A percentile compares a stretch with the other conserved stretches of the same genome.
Conservation (phyloP, 1,140 invertebrate species). For the Sipha flava region DNA sequence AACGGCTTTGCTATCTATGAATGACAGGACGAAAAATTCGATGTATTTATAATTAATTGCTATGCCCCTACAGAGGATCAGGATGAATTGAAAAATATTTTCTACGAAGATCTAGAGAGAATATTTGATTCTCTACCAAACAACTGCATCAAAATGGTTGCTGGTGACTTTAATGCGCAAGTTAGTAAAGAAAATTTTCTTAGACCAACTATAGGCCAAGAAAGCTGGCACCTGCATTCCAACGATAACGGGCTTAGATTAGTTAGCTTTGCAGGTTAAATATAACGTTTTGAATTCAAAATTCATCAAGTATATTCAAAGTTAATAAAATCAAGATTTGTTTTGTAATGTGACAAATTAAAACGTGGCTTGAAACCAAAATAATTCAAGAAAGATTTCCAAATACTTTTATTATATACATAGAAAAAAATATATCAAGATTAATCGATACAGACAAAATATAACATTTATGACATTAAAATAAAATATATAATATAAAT, state of each 20-base stretch:
- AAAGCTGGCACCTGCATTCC: slow-evolving; percentile 39
- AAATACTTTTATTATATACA: too few relatives aligned
- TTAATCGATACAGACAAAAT: too few relatives aligned
- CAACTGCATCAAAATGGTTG: slow-evolving; percentile 34
- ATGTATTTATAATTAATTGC: slow-evolving; percentile 28
- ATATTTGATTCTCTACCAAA: slow-evolving; percentile 7
- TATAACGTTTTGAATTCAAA: too few relatives aligned
- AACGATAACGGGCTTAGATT: slow-evolving; percentile 37
- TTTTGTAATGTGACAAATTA: too few relatives aligned
- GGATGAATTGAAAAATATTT: slow-evolving; percentile 33
- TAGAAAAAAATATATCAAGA: too few relatives aligned
- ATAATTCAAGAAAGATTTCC: too few relatives aligned
- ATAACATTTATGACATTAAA: too few relatives aligned
- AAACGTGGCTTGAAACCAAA: too few relatives aligned
- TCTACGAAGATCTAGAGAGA: slow-evolving; percentile 34
- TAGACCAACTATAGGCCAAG: slow-evolving; percentile 38
- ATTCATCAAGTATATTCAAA: too few relatives aligned
- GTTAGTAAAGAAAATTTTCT: slow-evolving; percentile 27
- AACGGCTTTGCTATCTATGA: slow-evolving; percentile 31
- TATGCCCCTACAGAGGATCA: slow-evolving; percentile 35
- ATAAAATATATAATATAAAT: too few relatives aligned
- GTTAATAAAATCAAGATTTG: too few relatives aligned
- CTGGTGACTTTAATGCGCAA: slow-evolving; percentile 35
- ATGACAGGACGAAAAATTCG: slow-evolving; percentile 11
- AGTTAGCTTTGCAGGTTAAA: slow-evolving; percentile 36